Evolutionary conservation across 2,113 vertebrate species (phyloP).

Genomic region (Promerops cafer): DNA sequence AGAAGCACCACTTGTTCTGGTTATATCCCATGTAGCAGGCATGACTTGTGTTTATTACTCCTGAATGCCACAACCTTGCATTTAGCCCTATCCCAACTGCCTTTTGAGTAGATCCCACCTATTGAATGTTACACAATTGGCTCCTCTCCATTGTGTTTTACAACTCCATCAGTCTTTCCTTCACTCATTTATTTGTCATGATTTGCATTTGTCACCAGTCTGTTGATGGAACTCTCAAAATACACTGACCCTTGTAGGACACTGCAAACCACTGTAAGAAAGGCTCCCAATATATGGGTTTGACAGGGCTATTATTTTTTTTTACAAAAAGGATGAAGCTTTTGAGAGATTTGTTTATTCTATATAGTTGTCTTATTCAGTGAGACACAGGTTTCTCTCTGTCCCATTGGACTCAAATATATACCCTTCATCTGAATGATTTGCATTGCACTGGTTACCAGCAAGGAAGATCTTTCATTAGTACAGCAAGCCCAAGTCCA

Average conservation of each 20-base stretch:
- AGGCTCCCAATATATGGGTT: neutral
- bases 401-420: neutral
- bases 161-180: neutral
- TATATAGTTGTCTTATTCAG: neutral
- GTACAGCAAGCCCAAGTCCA: neutral
- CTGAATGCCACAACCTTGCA: neutral
- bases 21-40: neutral
- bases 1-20: neutral
- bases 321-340: neutral
- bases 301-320: neutral
- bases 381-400: neutral
- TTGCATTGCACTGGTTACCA: neutral
- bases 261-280: neutral
- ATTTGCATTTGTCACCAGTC: neutral
- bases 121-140: neutral
- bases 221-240: neutral
- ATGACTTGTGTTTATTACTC: neutral
- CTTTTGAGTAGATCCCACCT: neutral
- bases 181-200: neutral
- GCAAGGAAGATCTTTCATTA: neutral
- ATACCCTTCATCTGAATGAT: neutral
- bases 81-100: neutral
- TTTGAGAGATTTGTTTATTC: neutral
- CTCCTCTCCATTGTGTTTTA: neutral
- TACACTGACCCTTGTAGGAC: neutral